Base-by-base conservation (phyloP, 2,888 invertebrate species). In the Aleiodes alternator region DNA sequence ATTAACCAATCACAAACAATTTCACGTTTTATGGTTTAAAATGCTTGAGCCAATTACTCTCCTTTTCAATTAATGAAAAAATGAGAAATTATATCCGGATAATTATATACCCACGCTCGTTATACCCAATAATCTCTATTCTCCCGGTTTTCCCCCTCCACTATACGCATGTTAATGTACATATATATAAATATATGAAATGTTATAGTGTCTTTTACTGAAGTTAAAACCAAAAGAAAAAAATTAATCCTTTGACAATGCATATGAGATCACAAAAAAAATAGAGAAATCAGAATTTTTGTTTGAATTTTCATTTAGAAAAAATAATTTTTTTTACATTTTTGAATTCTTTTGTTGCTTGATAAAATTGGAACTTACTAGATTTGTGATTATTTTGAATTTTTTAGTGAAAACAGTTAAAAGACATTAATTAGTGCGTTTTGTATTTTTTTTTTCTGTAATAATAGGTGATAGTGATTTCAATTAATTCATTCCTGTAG, bases 101-200 rank as follows among this genome's bases (percentile, higher is more conserved):
- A 80, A 82, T 84, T 75, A 73, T 78, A 76, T 78, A 73, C 69
- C 64, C 69, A 51, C 51, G 31, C 23, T 23, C 57, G 51, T 77
- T 75, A 76, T 70, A 66, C 76, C 79, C 71, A 78, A 74, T 71
- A 68, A 72, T 61, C 75, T 73, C 59, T 43, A 71, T 66, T 76
- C 75, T 71, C 75, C 75, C 74, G 57, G 56, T 71, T 75, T 23
- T 23, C 23, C 56, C 69, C 76, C 53, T 74, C 81, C 83, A 84
- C 84, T 87, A 84, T 87, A 85, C 86, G 86, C 86, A 87, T 87
- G 88, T 86, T 88, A 88, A 86, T 88, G 88, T 88, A 88, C 84
- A 88, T 88, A 88, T 85, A 85, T 81, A 81, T 34, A 23, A 1
- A 34, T 80, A 83, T 79, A 80, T 69, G 76, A 77, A 79, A 87